Percentiles rank a stretch among this genome's conserved stretches.
phyloP scores from a whole-genome alignment of 2,888 invertebrate species.

The Drosophila niveifrons region DNA sequence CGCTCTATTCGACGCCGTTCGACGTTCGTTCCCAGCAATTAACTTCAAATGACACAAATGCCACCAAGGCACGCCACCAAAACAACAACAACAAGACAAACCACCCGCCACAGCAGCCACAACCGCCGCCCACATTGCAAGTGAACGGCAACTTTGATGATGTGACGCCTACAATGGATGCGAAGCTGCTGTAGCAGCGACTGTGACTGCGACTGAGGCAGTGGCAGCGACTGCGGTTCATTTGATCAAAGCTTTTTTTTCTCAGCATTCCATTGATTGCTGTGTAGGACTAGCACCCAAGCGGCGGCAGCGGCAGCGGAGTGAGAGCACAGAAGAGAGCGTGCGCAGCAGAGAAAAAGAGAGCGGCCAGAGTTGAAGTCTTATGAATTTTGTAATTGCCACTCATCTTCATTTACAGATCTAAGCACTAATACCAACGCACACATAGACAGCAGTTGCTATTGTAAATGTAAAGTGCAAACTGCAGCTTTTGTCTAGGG shows the following conservation, averaged over 20 bases:
- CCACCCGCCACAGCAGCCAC: slow-evolving; percentile 50
- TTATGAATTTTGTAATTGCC: slow-evolving; percentile 65
- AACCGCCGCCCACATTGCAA: slow-evolving; percentile 67
- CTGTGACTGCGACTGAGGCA: slow-evolving; percentile 4
- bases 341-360: slow-evolving; percentile 8
- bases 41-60: slow-evolving; percentile 81
- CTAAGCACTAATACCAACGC: slow-evolving; percentile 11
- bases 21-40: slow-evolving; percentile 77
- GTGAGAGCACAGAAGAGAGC: slow-evolving; percentile 14
- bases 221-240: slow-evolving; percentile 64
- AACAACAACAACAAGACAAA: slow-evolving; percentile 24
- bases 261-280: slow-evolving; percentile 67
- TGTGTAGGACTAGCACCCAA: slow-evolving; percentile 60
- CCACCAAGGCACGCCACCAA: slow-evolving; percentile 74
- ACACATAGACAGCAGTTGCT: slow-evolving; percentile 20
- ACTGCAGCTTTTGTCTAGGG: slow-evolving; percentile 46
- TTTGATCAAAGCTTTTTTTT: slow-evolving; percentile 64
- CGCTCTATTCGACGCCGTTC: slow-evolving; percentile 13
- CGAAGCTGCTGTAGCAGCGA: slow-evolving; percentile 28
- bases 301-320: background rate
- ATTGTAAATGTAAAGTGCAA: slow-evolving; percentile 42
- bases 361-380: slow-evolving; percentile 47
- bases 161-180: slow-evolving; percentile 66
- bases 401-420: slow-evolving; percentile 56
- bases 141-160: slow-evolving; percentile 77